Conservation (phyloP, 2,888 invertebrate species). For the Drosophila glabriapex region DNA sequence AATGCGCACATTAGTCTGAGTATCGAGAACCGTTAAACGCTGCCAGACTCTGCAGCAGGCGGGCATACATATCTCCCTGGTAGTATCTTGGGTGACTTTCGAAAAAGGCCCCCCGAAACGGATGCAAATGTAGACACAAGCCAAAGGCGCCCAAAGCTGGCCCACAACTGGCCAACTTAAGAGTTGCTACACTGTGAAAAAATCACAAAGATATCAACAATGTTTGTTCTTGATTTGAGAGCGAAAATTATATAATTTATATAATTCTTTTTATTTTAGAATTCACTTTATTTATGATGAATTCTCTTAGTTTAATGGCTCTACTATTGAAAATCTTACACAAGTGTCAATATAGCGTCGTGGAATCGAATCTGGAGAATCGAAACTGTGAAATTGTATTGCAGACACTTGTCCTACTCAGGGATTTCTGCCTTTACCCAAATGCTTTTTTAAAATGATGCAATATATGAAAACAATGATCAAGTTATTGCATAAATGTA, state of each 20-base stretch:
- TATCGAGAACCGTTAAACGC: conserved; percentile 67
- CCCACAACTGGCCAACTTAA: conserved; percentile 27
- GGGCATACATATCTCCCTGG: conserved; percentile 14
- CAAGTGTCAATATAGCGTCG: background rate
- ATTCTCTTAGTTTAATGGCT: background rate
- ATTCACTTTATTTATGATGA: background rate
- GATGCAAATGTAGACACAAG: conserved; percentile 80
- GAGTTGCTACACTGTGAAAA: background rate
- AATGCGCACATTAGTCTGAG: conserved; percentile 70
- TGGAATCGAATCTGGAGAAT: background rate
- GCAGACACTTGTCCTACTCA: background rate
- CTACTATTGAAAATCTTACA: background rate
- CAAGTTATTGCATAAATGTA: background rate
- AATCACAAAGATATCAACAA: background rate
- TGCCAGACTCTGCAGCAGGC: conserved; percentile 36
- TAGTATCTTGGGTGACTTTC: conserved; percentile 62
- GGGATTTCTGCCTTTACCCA: background rate
- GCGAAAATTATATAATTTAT: background rate
- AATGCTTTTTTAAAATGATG: background rate
- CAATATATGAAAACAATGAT: background rate
- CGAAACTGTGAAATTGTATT: background rate
- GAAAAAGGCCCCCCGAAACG: conserved; percentile 63
- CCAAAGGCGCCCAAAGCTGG: conserved; percentile 60
- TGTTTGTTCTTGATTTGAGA: background rate
- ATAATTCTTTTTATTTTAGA: background rate